Percentiles rank a stretch among this genome's conserved stretches.
Evolutionary conservation across 2,797 vertebrate genomes (phyloP).

Genomic region (Chrosomus eos): DNA sequence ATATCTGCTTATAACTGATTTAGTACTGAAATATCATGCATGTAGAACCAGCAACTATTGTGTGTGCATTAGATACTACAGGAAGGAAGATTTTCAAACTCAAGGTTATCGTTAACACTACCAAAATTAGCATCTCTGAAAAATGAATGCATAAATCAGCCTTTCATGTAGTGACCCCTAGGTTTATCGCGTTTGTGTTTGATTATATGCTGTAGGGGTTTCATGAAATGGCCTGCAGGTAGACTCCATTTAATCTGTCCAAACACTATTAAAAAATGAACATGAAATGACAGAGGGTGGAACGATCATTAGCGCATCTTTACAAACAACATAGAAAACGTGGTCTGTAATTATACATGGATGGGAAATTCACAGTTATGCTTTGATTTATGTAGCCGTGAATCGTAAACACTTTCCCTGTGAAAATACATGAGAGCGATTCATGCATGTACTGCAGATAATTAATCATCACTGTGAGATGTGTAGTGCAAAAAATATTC

Average conservation of each 20-base stretch:
- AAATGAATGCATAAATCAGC: constrained; percentile 25
- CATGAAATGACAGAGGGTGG: constrained; percentile 18
- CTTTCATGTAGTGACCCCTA: constrained; percentile 13
- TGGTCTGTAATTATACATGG: constrained; percentile 31
- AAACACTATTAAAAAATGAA: constrained; percentile 33
- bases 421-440: constrained; percentile 20
- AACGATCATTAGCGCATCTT: constrained; percentile 39
- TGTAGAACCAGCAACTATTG: not conserved
- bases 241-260: constrained; percentile 35
- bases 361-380: constrained; percentile 31
- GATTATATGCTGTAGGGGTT: constrained; percentile 30
- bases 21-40: not conserved
- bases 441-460: constrained; percentile 22
- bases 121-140: constrained; percentile 18
- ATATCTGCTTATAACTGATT: not conserved
- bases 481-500: not conserved
- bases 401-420: constrained; percentile 34
- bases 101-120: constrained; percentile 7
- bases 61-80: constrained; percentile 6
- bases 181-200: not conserved
- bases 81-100: not conserved
- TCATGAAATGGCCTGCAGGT: constrained; percentile 36
- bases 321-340: constrained; percentile 34
- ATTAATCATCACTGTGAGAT: constrained; percentile 43
- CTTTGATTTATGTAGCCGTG: constrained; percentile 39